phyloP scores from a whole-genome alignment of 2,797 vertebrate genomes.

The Forpus xanthops region DNA sequence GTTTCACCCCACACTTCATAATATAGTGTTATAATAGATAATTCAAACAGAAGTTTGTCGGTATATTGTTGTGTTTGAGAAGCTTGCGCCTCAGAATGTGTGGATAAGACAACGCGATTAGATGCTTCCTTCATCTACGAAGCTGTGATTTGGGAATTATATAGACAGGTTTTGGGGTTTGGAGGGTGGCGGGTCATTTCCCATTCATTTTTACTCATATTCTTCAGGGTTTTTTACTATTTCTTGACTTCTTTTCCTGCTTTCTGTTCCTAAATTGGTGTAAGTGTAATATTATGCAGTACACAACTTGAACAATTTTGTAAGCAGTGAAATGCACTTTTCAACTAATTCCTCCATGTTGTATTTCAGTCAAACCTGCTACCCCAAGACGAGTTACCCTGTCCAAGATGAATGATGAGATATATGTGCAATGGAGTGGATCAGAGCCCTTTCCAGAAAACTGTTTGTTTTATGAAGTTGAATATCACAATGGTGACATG shows the following conservation, averaged over 20 bases:
- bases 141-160: background rate
- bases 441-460: conserved; percentile 40
- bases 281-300: background rate
- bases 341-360: background rate
- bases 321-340: background rate
- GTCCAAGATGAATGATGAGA: background rate
- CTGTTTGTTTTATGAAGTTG: conserved; percentile 69
- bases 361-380: conserved; percentile 71
- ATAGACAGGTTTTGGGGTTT: background rate
- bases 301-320: background rate
- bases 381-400: conserved; percentile 53
- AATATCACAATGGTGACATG: conserved; percentile 19
- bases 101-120: background rate
- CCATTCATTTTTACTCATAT: background rate
- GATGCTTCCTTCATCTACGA: background rate
- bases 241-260: background rate
- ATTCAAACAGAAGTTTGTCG: background rate
- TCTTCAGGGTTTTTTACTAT: background rate
- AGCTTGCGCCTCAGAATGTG: background rate
- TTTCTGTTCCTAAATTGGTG: background rate
- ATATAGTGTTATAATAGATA: background rate
- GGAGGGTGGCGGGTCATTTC: background rate
- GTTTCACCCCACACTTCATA: background rate
- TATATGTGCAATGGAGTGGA: conserved; percentile 62
- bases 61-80: background rate